Evolutionary conservation across 2,113 vertebrate species (phyloP), one percentile per base, ranked within the genome.

Genomic region (Choloepus hoffmanni): DNA sequence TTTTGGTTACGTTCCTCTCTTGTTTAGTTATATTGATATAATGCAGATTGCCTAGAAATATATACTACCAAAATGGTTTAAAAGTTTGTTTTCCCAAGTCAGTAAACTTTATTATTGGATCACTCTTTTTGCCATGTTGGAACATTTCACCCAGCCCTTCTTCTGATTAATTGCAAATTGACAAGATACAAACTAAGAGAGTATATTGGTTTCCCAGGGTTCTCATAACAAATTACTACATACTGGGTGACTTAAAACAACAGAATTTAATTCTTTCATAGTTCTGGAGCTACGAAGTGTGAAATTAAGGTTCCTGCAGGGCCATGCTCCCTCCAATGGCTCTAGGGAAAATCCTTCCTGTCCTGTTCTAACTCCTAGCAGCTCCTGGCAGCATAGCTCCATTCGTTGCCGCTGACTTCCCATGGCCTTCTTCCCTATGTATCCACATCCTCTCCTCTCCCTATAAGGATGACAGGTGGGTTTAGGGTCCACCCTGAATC

Each of bases 1-100:
- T 88, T 90, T 92, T 63, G 76, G 63, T 26, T 93, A 83, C 23
- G 89, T 94, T 62, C 6, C 73, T 30, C 67, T 92, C 78, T 28
- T 36, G 7, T 74, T 90, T 96, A 92, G 83, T 92, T 55, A 92
- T 70, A 90, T 4, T 63, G 16, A 68, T 33, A 62, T 50, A 58
- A 76, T 90, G 36, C 36, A 83, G 50, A 88, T 70, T 86, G n/a
- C 26, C 67, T 84, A 58, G 86, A 48, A 86, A 89, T 92, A 55
- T 23, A 67, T n/a, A 67, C 11, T 19, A 67, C 7, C 21, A 50
- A 63, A n/a, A 12, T 30, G 40, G 67, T 85, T 84, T 3, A 90
- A 89, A 90, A 78, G 5, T 36, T 74, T 94, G 28, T 76, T 83
- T 82, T 67, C 33, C 45, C 83, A 73, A 48, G 15, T 72, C 48